Evolutionary conservation across 1,140 invertebrate genomes (phyloP).

Genomic region (Lepidostoma basale): DNA sequence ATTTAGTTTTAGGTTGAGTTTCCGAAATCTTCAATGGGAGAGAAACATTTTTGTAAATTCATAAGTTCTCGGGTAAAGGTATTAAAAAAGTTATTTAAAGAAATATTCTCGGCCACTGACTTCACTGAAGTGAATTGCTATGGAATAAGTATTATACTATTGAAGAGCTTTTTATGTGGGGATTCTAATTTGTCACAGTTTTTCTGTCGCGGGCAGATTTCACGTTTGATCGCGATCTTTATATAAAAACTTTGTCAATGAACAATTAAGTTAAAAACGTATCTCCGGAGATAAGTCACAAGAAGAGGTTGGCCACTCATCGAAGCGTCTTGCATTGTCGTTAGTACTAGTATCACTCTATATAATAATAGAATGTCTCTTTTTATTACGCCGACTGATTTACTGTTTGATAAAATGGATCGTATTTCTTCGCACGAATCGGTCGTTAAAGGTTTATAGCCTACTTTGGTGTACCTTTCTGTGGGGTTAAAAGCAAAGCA

Average conservation of each 20-base stretch:
- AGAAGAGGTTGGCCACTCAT: background rate
- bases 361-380: background rate
- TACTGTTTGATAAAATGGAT: background rate
- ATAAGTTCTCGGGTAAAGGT: too few relatives aligned
- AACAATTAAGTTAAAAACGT: constrained; percentile 11
- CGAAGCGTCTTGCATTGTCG: background rate
- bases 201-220: background rate
- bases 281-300: background rate
- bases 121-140: too few relatives aligned
- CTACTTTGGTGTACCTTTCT: background rate
- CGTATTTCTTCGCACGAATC: background rate
- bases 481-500: background rate
- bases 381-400: constrained; percentile 1
- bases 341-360: background rate
- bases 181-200: background rate
- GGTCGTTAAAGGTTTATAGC: constrained; percentile 2
- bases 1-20: too few relatives aligned
- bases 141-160: too few relatives aligned
- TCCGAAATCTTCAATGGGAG: too few relatives aligned
- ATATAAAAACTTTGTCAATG: constrained; percentile 12
- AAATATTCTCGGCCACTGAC: too few relatives aligned
- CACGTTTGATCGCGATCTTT: background rate
- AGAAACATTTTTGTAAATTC: too few relatives aligned
- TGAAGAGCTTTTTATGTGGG: too few relatives aligned
- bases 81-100: too few relatives aligned